phyloP scores from a whole-genome alignment of 2,888 invertebrate species.

The Pollenia amentaria region DNA sequence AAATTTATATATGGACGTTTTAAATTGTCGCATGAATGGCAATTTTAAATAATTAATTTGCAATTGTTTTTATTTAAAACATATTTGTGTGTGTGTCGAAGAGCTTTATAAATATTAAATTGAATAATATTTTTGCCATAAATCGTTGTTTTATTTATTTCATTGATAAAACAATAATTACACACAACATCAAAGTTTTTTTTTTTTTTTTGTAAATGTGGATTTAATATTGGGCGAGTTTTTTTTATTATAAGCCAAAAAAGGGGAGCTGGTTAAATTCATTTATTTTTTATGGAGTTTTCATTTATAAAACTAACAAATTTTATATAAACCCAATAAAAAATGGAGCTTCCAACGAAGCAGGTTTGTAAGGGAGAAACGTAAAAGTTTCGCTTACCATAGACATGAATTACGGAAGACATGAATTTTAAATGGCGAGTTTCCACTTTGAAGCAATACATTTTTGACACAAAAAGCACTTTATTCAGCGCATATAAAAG shows the following conservation, averaged over 20 bases:
- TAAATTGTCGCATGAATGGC: constrained; percentile 38
- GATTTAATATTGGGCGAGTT: not conserved
- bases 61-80: not conserved
- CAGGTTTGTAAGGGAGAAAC: too few species aligned
- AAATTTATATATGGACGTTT: constrained; percentile 19
- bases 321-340: too few species aligned
- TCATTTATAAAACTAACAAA: too few species aligned
- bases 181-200: not conserved
- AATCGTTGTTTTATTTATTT: constrained; percentile 3
- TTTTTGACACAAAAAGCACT: too few species aligned
- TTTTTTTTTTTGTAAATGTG: not conserved
- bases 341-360: too few species aligned
- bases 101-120: constrained; percentile 24
- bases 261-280: too few species aligned
- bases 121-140: constrained; percentile 14
- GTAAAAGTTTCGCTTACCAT: too few species aligned
- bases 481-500: too few species aligned
- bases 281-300: too few species aligned
- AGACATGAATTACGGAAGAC: too few species aligned
- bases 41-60: constrained; percentile 23
- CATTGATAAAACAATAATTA: constrained; percentile 25
- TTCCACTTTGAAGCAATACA: too few species aligned
- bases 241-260: not conserved
- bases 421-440: too few species aligned
- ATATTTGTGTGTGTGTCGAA: not conserved